A percentile compares a stretch with the other conserved stretches of the same genome.
Evolutionary conservation across 2,888 invertebrate species (phyloP).

Genomic region (Carterocephalus palaemon): DNA sequence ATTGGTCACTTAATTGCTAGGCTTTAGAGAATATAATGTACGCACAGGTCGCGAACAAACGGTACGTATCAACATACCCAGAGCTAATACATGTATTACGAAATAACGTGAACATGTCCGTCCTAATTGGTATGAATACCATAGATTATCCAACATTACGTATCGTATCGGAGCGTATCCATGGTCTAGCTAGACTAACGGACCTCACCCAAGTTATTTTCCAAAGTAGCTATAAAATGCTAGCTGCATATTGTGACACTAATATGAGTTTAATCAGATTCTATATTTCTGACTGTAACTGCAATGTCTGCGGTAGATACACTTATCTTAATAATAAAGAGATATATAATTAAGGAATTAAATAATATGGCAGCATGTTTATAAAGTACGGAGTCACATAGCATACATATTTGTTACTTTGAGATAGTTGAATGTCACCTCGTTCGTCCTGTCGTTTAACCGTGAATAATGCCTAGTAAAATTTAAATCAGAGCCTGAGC

Average conservation of each 20-base stretch:
- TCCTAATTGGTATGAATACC: slow-evolving; percentile 61
- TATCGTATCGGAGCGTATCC: slow-evolving; percentile 34
- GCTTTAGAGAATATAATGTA: slow-evolving; percentile 3
- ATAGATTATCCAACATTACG: slow-evolving; percentile 42
- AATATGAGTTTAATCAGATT: slow-evolving; percentile 37
- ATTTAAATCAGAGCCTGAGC: neutral
- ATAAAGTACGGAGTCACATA: slow-evolving; percentile 1
- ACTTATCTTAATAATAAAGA: slow-evolving; percentile 6
- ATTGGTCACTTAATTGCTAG: slow-evolving; percentile 7
- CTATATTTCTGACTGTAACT: neutral
- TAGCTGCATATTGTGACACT: slow-evolving; percentile 35
- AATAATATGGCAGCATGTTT: neutral
- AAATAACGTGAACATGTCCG: slow-evolving; percentile 59
- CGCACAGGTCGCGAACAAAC: slow-evolving; percentile 29
- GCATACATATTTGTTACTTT: neutral
- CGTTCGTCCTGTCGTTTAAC: neutral
- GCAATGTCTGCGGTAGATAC: neutral
- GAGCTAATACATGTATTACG: slow-evolving; percentile 36
- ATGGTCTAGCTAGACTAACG: slow-evolving; percentile 57
- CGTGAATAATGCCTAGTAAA: neutral
- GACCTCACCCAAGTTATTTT: slow-evolving; percentile 58
- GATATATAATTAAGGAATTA: neutral
- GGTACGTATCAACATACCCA: too few species aligned
- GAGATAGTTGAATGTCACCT: neutral
- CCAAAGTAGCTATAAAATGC: slow-evolving; percentile 43